A percentile compares a stretch with the other conserved stretches of the same genome.
Conservation (phyloP, 2,888 invertebrate genomes). For the Oasisia sp. region DNA sequence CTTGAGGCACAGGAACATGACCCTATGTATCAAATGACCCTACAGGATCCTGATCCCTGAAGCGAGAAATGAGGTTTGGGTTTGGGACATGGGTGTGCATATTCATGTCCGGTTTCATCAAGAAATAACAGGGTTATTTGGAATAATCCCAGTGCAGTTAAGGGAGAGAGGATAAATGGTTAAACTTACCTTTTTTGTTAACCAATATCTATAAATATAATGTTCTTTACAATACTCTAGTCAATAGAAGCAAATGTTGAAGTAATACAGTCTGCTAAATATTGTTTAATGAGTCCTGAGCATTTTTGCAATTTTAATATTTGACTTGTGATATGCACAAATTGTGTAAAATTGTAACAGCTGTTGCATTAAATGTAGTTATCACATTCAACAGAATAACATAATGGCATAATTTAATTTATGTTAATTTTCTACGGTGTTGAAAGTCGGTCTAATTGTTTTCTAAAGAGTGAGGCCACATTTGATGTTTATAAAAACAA, state of each 20-base stretch:
- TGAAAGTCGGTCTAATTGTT: background rate
- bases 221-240: too few relatives aligned
- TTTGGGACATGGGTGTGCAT: background rate
- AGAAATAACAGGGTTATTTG: background rate
- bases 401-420: background rate
- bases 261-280: too few relatives aligned
- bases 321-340: too few relatives aligned
- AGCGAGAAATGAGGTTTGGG: background rate
- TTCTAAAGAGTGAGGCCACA: background rate
- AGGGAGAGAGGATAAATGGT: background rate
- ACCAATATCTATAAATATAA: too few relatives aligned
- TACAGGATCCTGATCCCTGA: background rate
- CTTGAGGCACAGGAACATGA: background rate
- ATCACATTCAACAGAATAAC: background rate
- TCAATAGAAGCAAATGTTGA: too few relatives aligned
- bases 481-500: background rate
- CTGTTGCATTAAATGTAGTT: background rate
- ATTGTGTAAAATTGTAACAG: background rate
- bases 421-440: background rate
- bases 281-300: too few relatives aligned
- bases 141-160: background rate
- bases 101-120: background rate
- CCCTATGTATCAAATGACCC: constrained; percentile 1
- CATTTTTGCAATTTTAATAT: too few relatives aligned
- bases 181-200: background rate